phyloP scores from a whole-genome alignment of 1,140 invertebrate species.

The Matsumurasca onukii region DNA sequence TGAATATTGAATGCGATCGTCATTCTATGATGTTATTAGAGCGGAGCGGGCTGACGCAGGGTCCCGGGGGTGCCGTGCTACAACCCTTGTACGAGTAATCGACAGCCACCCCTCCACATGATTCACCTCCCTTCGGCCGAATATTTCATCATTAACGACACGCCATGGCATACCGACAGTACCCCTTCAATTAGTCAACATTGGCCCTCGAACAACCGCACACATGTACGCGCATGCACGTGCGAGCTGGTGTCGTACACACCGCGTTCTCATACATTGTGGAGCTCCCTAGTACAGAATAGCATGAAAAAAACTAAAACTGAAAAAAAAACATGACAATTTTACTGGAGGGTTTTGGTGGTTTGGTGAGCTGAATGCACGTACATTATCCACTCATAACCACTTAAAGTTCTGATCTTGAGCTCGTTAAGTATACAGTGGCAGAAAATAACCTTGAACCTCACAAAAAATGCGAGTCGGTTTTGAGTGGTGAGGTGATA shows the following conservation, averaged over 20 bases:
- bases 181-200: constrained; percentile 7
- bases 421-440: too few relatives aligned
- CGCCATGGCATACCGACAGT: constrained; percentile 15
- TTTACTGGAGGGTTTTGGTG: too few relatives aligned
- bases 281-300: too few relatives aligned
- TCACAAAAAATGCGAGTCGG: too few relatives aligned
- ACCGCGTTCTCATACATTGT: too few relatives aligned
- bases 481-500: too few relatives aligned
- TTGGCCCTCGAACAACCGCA: background rate
- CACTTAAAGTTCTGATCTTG: too few relatives aligned
- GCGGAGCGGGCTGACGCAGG: constrained; percentile 9
- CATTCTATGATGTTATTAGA: constrained; percentile 38
- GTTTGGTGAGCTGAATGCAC: too few relatives aligned
- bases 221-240: background rate
- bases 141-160: constrained; percentile 51
- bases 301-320: too few relatives aligned
- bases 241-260: background rate
- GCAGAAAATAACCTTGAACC: too few relatives aligned
- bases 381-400: too few relatives aligned
- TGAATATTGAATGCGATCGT: constrained; percentile 39
- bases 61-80: constrained; percentile 9
- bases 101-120: constrained; percentile 39
- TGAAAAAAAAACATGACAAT: too few relatives aligned
- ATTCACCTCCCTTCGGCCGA: constrained; percentile 41
- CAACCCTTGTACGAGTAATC: constrained; percentile 27